Conservation (phyloP, 1,140 invertebrate species). For the Sitodiplosis mosellana region DNA sequence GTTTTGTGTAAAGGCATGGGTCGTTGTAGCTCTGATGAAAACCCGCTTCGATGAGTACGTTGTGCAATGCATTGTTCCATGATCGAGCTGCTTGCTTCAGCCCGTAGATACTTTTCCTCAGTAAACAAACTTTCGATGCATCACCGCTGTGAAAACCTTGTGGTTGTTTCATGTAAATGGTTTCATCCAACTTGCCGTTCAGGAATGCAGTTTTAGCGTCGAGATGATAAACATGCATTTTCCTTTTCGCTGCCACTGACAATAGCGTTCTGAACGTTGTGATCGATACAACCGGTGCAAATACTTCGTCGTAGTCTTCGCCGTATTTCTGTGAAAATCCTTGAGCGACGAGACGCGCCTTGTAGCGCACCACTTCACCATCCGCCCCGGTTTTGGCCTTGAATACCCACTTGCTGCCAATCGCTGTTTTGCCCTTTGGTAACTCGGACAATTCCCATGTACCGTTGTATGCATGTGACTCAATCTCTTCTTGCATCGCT, state of each 20-base stretch:
- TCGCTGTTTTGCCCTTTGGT: constrained; percentile 6
- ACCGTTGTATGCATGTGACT: constrained; percentile 3
- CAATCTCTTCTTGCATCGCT: constrained; percentile 8
- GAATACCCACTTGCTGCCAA: constrained; percentile 12
- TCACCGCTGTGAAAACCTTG: constrained; percentile 15
- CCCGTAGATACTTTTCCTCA: constrained; percentile 23
- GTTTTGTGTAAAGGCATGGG: constrained; percentile 7
- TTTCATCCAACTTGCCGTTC: constrained; percentile 20
- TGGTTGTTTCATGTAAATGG: constrained; percentile 22
- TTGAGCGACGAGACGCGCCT: constrained; percentile 17
- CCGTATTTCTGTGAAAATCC: constrained; percentile 11
- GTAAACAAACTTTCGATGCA: constrained; percentile 8
- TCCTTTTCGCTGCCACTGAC: constrained; percentile 5
- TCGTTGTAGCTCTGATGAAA: constrained; percentile 8
- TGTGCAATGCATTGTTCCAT: constrained; percentile 19
- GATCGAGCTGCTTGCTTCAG: constrained; percentile 25
- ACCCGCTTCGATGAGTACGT: constrained; percentile 6
- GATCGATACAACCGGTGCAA: constrained; percentile 1
- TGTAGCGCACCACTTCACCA: constrained; percentile 3
- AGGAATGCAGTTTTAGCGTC: constrained; percentile 19
- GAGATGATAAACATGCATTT: constrained; percentile 9
- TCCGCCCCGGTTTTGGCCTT: constrained; percentile 8
- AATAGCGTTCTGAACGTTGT: constrained; percentile 11
- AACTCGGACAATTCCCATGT: constrained; percentile 9
- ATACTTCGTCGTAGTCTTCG: constrained; percentile 1